Conservation (phyloP, 92 coral and sea anemone species). For the Palythoa caribaeorum region DNA sequence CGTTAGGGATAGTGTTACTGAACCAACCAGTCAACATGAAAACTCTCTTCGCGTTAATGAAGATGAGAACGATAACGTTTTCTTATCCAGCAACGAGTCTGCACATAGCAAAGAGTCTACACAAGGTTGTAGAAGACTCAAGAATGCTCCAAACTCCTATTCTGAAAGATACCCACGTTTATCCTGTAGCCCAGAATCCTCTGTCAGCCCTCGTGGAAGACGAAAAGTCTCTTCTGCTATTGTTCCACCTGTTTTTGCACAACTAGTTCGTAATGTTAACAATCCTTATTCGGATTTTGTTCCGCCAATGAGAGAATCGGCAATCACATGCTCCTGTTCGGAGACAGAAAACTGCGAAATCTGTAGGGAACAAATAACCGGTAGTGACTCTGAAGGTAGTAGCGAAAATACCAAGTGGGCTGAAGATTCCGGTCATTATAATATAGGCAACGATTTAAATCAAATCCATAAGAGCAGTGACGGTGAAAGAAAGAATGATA, state of each 20-base stretch:
- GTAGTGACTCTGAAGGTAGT: constrained; percentile 6
- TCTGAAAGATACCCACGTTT: constrained; percentile 3
- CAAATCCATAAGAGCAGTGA: background rate
- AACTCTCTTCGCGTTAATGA: background rate
- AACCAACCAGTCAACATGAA: background rate
- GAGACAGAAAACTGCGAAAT: constrained; percentile 63
- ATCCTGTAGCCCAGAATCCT: constrained; percentile 25
- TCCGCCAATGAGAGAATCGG: constrained; percentile 84
- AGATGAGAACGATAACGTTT: background rate
- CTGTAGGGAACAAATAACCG: constrained; percentile 35
- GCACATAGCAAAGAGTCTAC: background rate
- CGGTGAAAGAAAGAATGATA: background rate
- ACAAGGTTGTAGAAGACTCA: background rate
- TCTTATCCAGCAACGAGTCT: constrained; percentile 1
- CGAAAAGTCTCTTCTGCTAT: constrained; percentile 75
- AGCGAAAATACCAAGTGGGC: constrained; percentile 22
- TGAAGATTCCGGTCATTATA: background rate
- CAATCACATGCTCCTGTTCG: constrained; percentile 74
- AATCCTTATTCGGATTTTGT: constrained; percentile 89
- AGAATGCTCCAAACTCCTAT: background rate
- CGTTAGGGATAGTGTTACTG: background rate
- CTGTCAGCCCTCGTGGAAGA: constrained; percentile 66
- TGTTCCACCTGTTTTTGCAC: constrained; percentile 86
- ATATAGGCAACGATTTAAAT: background rate
- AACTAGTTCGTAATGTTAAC: constrained; percentile 73